A percentile compares a stretch with the other conserved stretches of the same genome.
These are phyloP conservation scores for Oncopodura yosiiana DNA, from an alignment of 1,140 invertebrate genomes.

Conservation along the genomic window DNA sequence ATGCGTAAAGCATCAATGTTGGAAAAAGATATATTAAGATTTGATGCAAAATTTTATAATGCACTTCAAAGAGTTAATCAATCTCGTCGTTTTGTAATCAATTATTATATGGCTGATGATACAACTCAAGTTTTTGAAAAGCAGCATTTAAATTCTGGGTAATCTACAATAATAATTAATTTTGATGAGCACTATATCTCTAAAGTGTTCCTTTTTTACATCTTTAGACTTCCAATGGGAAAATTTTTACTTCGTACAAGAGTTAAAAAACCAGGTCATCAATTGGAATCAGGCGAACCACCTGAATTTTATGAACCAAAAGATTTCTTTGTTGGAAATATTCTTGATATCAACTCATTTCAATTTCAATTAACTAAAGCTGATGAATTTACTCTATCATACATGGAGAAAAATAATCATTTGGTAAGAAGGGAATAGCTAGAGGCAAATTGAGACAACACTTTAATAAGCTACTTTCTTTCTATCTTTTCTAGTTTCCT, in stretches of 20 bases:
- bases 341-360: slow-evolving; percentile 62
- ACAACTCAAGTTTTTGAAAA: slow-evolving; percentile 69
- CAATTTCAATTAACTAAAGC: slow-evolving; percentile 64
- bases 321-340: slow-evolving; percentile 72
- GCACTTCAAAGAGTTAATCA: slow-evolving; percentile 45
- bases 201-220: too few species aligned
- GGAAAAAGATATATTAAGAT: slow-evolving; percentile 32
- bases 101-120: slow-evolving; percentile 71
- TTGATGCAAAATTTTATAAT: slow-evolving; percentile 30
- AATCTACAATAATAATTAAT: not conserved
- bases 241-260: slow-evolving; percentile 56
- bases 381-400: slow-evolving; percentile 74
- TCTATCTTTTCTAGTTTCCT: slow-evolving; percentile 26
- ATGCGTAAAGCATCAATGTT: slow-evolving; percentile 16
- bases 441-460: not conserved
- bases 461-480: not conserved
- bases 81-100: slow-evolving; percentile 65
- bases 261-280: slow-evolving; percentile 62
- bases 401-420: slow-evolving; percentile 69
- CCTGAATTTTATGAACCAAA: slow-evolving; percentile 61
- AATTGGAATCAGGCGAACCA: slow-evolving; percentile 50
- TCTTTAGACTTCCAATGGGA: slow-evolving; percentile 43
- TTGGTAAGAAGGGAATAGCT: slow-evolving; percentile 47
- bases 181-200: not conserved
- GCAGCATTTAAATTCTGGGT: slow-evolving; percentile 62